Evolutionary conservation across 2,797 vertebrate genomes (phyloP).

Genomic region (Lepidocolaptes lacrymiger): DNA sequence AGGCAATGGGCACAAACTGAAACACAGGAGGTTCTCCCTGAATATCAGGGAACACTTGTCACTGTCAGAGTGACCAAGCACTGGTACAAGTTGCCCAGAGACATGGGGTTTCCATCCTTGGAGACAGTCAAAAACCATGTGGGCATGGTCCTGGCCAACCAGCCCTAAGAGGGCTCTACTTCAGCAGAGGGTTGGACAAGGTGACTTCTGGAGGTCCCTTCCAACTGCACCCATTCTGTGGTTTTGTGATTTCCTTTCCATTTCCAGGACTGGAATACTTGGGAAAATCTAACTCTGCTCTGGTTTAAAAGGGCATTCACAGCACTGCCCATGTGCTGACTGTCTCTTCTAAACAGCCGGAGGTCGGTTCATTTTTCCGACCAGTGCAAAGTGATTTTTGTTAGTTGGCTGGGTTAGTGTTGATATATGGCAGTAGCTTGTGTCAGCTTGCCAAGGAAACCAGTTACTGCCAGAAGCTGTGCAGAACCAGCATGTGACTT

Average conservation of each 20-base stretch:
- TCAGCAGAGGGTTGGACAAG: not conserved
- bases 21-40: not conserved
- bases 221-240: not conserved
- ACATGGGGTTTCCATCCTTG: not conserved
- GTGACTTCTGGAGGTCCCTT: not conserved
- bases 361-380: not conserved
- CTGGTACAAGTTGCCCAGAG: not conserved
- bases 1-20: not conserved
- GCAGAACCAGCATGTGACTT: not conserved
- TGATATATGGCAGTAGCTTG: not conserved
- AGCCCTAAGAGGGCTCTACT: not conserved
- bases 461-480: not conserved
- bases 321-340: fast-evolving
- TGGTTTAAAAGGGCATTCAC: not conserved
- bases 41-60: not conserved
- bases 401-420: not conserved
- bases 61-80: not conserved
- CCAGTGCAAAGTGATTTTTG: not conserved
- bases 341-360: not conserved
- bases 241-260: not conserved
- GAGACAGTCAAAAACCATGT: not conserved
- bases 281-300: not conserved
- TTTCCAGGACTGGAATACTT: not conserved
- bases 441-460: not conserved
- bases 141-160: not conserved